Evolutionary conservation across 2,113 vertebrate species (phyloP).

Genomic region (Xyliphius kryptos): DNA sequence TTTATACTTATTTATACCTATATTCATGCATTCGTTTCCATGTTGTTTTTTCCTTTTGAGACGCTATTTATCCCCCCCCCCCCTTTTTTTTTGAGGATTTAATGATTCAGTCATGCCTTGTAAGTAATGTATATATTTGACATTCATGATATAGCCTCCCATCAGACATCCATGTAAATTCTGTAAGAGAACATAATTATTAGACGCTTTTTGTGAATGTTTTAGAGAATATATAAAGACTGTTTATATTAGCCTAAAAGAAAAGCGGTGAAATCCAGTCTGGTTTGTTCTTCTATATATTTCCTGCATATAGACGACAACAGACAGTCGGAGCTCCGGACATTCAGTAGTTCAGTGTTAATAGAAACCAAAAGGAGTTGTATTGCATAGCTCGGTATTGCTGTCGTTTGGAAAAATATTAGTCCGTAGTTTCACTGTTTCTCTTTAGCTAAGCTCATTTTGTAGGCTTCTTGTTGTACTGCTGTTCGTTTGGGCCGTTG

Average conservation of each 20-base stretch:
- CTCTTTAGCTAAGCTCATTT: conserved; percentile 27
- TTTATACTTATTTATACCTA: conserved; percentile 25
- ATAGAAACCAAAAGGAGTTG: conserved; percentile 49
- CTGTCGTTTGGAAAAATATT: conserved; percentile 42
- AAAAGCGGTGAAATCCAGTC: not conserved
- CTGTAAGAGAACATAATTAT: conserved; percentile 30
- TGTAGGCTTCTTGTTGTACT: conserved; percentile 35
- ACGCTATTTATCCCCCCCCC: not conserved
- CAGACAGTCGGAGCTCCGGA: conserved; percentile 13
- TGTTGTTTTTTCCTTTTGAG: not conserved
- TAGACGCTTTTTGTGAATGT: conserved; percentile 30
- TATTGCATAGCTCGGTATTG: conserved; percentile 57
- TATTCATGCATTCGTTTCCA: conserved; percentile 30
- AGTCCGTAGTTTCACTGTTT: conserved; percentile 39
- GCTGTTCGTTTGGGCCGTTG: conserved; percentile 22
- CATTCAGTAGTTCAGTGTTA: conserved; percentile 21
- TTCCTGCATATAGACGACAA: not conserved
- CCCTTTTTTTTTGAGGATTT: no score
- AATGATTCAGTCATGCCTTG: not conserved
- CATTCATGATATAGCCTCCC: conserved; percentile 15
- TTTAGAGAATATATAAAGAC: conserved; percentile 19
- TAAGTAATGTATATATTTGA: conserved; percentile 33
- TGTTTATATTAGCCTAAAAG: conserved; percentile 31
- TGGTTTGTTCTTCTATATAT: conserved; percentile 1
- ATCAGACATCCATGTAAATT: conserved; percentile 40